Evolutionary conservation across 2,888 invertebrate genomes (phyloP), one percentile per base, ranked within the genome.

Genomic region (Agonum fuliginosum): DNA sequence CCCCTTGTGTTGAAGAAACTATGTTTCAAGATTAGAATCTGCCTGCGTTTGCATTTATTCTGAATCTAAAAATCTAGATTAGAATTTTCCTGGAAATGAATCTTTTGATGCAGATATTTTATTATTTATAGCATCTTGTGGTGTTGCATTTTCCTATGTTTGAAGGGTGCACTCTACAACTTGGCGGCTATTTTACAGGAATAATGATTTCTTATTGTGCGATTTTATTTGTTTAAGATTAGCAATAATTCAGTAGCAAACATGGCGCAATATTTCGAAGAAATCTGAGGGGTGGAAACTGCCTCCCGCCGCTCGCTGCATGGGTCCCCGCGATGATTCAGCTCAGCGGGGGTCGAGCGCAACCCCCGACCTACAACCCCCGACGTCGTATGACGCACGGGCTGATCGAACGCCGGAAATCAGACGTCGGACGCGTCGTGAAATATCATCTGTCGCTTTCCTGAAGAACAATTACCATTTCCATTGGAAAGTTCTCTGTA

Each of bases 381-480:
- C 19, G 72, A 19, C 30, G 17, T 6, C n/a, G 37, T 19, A 62
- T 70, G 70, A 70, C 62, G 73, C 58, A 58, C 73, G 65, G 19
- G 41, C 30, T 34, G 75, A 75, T 75, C 67, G 67, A 70, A 24
- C 22, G 24, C 62, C 75, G 75, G 75, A 75, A 75, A 75, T 75
- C 75, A 75, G 51, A 67, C 48, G 74, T 54, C 72, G 72, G 54
- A 72, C 54, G 72, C 54, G 17, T 5, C 41, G 58, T 75, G 67
- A 75, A 75, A 67, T 75, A 75, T 75, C 73, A 67, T 67, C 65
- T 24, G 22, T 70, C 48, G 27, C 48, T n/a, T 48, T 46, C 22
- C 54, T 24, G 54, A 69, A 69, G 43, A 70, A 80, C 80, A 79
- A 80, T 80, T 80, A 80, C 80, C 80, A 80, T 81, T 81, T 80